phyloP scores from a whole-genome alignment of 2,797 vertebrate genomes.

The Aplochiton taeniatus region DNA sequence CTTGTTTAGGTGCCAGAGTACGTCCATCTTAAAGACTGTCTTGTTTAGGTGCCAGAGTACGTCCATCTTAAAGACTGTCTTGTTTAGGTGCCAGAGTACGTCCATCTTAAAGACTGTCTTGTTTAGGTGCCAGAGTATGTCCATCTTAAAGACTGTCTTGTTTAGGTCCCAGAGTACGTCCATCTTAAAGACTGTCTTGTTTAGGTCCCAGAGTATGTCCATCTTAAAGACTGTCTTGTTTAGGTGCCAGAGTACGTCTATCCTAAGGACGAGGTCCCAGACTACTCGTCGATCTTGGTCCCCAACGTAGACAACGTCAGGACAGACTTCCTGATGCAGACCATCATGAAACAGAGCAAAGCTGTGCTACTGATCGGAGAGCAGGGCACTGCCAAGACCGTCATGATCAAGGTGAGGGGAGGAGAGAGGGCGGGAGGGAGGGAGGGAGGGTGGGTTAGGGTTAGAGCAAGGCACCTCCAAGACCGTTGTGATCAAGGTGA shows the following conservation, averaged over 20 bases:
- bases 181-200: neutral
- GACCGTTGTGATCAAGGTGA: constrained; percentile 84
- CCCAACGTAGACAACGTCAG: constrained; percentile 85
- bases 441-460: no score
- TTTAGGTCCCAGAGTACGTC: neutral
- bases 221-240: constrained; percentile 69
- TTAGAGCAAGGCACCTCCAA: constrained; percentile 86
- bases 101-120: no score
- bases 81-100: constrained; percentile 44
- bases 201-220: constrained; percentile 78
- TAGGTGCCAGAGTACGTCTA: constrained; percentile 80
- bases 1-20: no score
- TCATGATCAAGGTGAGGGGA: constrained; percentile 79
- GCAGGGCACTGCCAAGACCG: constrained; percentile 85
- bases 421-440: no score
- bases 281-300: constrained; percentile 82
- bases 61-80: neutral
- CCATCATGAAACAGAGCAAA: constrained; percentile 80
- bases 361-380: constrained; percentile 83
- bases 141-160: neutral
- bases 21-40: no score
- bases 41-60: no score
- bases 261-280: constrained; percentile 78
- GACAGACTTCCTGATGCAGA: constrained; percentile 80
- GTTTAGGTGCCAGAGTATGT: neutral